phyloP scores from a whole-genome alignment of 2,797 vertebrate species.

The Gallinago stenura region DNA sequence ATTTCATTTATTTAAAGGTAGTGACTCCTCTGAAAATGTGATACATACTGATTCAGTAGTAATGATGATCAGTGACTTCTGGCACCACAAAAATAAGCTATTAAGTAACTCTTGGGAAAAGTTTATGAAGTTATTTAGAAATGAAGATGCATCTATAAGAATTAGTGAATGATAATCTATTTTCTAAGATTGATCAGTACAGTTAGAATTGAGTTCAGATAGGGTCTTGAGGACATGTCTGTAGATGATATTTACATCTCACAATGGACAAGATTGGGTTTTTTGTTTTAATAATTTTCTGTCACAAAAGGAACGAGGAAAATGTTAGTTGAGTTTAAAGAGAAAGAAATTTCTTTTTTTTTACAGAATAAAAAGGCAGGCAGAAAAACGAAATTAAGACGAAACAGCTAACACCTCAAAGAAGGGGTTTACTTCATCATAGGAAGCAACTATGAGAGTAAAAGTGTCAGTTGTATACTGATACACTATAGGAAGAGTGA shows the following conservation, averaged over 20 bases:
- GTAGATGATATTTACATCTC: not conserved
- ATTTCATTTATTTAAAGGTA: not conserved
- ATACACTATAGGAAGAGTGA: not conserved
- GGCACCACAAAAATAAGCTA: not conserved
- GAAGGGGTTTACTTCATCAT: not conserved
- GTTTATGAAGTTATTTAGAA: not conserved
- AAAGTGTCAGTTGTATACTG: not conserved
- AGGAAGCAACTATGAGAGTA: not conserved
- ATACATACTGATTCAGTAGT: not conserved
- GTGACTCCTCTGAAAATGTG: not conserved
- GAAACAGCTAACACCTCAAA: not conserved
- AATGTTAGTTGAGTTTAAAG: not conserved
- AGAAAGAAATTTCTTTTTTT: not conserved
- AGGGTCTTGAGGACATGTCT: not conserved
- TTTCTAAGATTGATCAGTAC: not conserved
- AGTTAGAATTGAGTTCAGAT: not conserved
- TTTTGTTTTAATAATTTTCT: not conserved
- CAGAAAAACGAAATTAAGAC: not conserved
- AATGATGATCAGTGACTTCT: not conserved
- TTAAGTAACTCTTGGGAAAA: not conserved
- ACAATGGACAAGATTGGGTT: accelerated
- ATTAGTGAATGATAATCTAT: not conserved
- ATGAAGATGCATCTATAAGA: not conserved
- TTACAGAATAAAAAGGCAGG: not conserved
- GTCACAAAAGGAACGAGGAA: not conserved